phyloP scores from a whole-genome alignment of 2,888 invertebrate genomes.

The Timandra comae region DNA sequence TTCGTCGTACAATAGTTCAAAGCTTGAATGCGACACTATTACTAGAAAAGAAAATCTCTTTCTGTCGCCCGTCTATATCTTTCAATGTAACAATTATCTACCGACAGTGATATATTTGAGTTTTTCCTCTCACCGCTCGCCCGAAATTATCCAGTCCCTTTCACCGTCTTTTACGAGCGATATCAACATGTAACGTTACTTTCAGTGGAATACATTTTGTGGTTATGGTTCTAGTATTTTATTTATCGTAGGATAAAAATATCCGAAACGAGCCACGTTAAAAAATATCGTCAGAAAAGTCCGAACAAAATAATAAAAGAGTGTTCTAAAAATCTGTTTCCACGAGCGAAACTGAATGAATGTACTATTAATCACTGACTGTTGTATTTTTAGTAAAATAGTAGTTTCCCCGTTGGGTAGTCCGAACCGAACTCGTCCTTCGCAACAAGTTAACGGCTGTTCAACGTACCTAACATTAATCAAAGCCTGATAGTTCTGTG shows the following conservation, averaged over 20 bases:
- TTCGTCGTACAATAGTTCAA: too few species aligned
- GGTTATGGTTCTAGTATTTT: constrained; percentile 3
- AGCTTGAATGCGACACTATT: neutral
- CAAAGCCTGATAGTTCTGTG: too few species aligned
- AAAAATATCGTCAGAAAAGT: too few species aligned
- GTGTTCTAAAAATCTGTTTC: constrained; percentile 15
- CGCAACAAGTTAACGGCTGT: constrained; percentile 52
- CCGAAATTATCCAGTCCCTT: constrained; percentile 45
- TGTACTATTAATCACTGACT: constrained; percentile 45
- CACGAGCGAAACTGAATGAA: constrained; percentile 16
- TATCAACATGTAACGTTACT: constrained; percentile 27
- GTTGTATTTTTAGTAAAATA: constrained; percentile 38
- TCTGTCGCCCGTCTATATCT: constrained; percentile 23
- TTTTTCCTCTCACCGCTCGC: constrained; percentile 41
- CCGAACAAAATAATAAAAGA: too few species aligned
- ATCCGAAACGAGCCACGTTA: neutral
- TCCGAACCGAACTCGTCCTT: constrained; percentile 38
- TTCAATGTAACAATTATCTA: constrained; percentile 30
- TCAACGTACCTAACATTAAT: constrained; percentile 50
- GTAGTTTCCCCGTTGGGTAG: constrained; percentile 24
- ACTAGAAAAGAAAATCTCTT: constrained; percentile 5
- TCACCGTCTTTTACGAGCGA: constrained; percentile 35
- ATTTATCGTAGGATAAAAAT: neutral
- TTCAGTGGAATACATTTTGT: constrained; percentile 13
- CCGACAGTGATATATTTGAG: constrained; percentile 35